Evolutionary conservation across 2,113 vertebrate species (phyloP).

Genomic region (Raja brachyura): DNA sequence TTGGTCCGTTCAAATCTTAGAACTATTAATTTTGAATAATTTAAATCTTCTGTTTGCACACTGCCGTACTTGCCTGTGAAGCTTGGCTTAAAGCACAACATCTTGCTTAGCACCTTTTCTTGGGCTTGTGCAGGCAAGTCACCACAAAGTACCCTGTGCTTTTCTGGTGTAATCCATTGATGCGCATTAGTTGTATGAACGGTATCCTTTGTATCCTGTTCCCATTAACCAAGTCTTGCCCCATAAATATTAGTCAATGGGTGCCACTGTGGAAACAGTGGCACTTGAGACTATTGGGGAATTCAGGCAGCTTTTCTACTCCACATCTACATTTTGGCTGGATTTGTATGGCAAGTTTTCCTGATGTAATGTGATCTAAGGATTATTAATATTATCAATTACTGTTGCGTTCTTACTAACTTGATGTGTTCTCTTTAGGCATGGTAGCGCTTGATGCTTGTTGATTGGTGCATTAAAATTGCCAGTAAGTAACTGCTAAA

Average conservation of each 20-base stretch:
- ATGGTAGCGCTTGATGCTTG: constrained; percentile 27
- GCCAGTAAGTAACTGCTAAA: background rate
- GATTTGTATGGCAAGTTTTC: background rate
- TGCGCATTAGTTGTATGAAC: background rate
- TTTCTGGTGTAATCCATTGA: constrained; percentile 21
- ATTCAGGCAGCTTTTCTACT: background rate
- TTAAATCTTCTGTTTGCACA: constrained; percentile 2
- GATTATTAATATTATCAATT: background rate
- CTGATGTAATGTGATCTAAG: background rate
- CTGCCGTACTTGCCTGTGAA: background rate
- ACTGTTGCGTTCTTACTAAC: background rate
- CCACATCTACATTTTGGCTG: background rate
- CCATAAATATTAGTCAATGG: background rate
- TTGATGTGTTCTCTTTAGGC: constrained; percentile 35
- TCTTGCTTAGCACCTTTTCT: background rate
- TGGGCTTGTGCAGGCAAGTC: background rate
- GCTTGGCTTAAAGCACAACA: background rate
- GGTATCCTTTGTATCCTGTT: background rate
- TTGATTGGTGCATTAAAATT: background rate
- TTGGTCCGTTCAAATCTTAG: constrained; percentile 16
- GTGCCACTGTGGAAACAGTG: too few species aligned
- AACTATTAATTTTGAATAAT: background rate
- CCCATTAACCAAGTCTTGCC: background rate
- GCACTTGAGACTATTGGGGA: constrained; percentile 17
- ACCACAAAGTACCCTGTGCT: background rate